phyloP scores from a whole-genome alignment of 2,113 vertebrate genomes.

The Elachura formosa region DNA sequence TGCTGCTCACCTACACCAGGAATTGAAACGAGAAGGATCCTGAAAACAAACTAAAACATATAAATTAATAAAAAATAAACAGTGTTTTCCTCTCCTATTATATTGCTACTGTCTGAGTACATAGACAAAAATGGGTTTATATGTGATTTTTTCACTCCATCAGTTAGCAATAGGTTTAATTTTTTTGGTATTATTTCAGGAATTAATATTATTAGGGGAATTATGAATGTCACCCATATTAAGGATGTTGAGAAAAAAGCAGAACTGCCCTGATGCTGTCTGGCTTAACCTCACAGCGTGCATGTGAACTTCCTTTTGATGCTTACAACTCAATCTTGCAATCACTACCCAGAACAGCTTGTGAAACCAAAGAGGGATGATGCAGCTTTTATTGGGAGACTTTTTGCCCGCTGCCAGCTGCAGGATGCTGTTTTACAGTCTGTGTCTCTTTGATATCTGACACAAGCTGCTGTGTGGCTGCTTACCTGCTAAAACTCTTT shows the following conservation, averaged over 20 bases:
- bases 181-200: too few relatives aligned
- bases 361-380: slow-evolving; percentile 31
- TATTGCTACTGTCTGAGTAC: background rate
- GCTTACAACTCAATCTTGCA: background rate
- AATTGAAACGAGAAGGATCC: background rate
- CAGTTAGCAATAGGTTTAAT: background rate
- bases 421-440: slow-evolving; percentile 42
- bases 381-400: slow-evolving; percentile 49
- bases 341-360: background rate
- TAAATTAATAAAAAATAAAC: background rate
- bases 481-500: slow-evolving; percentile 42
- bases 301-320: too few relatives aligned
- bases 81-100: background rate
- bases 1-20: background rate
- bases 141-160: background rate
- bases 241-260: too few relatives aligned
- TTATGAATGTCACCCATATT: too few relatives aligned
- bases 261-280: too few relatives aligned
- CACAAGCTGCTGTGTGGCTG: slow-evolving; percentile 28
- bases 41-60: background rate
- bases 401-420: slow-evolving; percentile 17
- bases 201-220: too few relatives aligned
- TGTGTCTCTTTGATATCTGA: slow-evolving; percentile 57
- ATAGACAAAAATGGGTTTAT: background rate
- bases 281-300: too few relatives aligned